These are phyloP conservation scores for Syrphus vitripennis DNA, from an alignment of 2,888 invertebrate genomes.

Conservation along the genomic window DNA sequence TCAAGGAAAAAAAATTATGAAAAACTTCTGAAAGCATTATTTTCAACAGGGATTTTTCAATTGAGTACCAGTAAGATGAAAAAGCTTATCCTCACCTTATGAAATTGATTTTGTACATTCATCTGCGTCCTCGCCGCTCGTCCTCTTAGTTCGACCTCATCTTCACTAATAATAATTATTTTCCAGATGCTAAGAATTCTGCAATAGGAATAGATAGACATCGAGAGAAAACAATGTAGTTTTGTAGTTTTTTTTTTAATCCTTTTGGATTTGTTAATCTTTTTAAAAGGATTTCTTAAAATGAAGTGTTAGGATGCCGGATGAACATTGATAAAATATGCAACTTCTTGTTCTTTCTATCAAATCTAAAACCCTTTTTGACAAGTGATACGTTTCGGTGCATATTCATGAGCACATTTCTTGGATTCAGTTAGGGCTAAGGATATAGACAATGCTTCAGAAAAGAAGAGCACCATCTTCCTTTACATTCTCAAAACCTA, in stretches of 20 bases:
- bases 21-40: slow-evolving; percentile 2
- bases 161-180: neutral
- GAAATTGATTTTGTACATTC: slow-evolving; percentile 34
- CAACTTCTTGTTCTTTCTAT: neutral
- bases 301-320: neutral
- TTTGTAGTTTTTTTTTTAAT: neutral
- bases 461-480: neutral
- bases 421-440: neutral
- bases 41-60: slow-evolving; percentile 3
- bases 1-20: neutral
- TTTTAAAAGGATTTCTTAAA: slow-evolving; percentile 6
- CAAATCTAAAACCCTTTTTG: neutral
- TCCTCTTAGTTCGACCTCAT: neutral
- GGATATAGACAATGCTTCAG: slow-evolving; percentile 16
- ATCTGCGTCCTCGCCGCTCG: neutral
- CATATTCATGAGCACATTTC: slow-evolving; percentile 31
- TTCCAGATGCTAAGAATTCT: slow-evolving; percentile 22
- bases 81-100: slow-evolving; percentile 29
- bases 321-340: neutral
- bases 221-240: slow-evolving; percentile 16
- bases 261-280: slow-evolving; percentile 35
- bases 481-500: neutral
- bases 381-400: neutral
- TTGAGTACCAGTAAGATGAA: slow-evolving; percentile 23
- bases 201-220: slow-evolving; percentile 6